These are phyloP conservation scores for Kradibia gibbosae DNA, from an alignment of 1,140 invertebrate genomes.

Conservation along the genomic window DNA sequence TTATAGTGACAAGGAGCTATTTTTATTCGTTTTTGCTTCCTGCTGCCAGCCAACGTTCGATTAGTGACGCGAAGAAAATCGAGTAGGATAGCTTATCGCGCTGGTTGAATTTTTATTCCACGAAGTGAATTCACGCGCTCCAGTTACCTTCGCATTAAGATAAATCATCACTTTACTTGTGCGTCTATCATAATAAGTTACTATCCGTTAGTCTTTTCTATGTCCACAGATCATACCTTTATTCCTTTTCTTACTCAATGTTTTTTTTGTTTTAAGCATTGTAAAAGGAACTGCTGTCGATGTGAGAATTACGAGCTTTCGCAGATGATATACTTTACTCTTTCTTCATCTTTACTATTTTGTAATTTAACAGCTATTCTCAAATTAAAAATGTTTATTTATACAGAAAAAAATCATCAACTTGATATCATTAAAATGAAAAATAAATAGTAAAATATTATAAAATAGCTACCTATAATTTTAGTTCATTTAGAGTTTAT, in stretches of 20 bases:
- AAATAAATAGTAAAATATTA: too few relatives aligned
- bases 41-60: not conserved
- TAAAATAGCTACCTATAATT: too few relatives aligned
- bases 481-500: too few relatives aligned
- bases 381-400: too few relatives aligned
- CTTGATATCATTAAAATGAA: too few relatives aligned
- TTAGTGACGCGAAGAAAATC: not conserved
- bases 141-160: slow-evolving; percentile 15
- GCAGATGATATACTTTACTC: not conserved
- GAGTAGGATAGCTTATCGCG: not conserved
- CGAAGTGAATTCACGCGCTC: not conserved
- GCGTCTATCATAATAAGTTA: not conserved
- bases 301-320: not conserved
- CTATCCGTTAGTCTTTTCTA: not conserved
- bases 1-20: not conserved
- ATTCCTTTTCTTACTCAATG: not conserved
- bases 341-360: too few relatives aligned
- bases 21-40: not conserved
- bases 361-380: too few relatives aligned
- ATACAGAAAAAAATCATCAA: too few relatives aligned
- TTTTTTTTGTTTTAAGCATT: not conserved
- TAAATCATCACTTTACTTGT: slow-evolving; percentile 10
- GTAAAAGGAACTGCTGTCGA: not conserved
- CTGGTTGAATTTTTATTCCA: slow-evolving; percentile 29
- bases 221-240: not conserved